These are phyloP conservation scores for Ridgeia piscesae DNA, from an alignment of 1,140 invertebrate genomes.

Conservation along the genomic window DNA sequence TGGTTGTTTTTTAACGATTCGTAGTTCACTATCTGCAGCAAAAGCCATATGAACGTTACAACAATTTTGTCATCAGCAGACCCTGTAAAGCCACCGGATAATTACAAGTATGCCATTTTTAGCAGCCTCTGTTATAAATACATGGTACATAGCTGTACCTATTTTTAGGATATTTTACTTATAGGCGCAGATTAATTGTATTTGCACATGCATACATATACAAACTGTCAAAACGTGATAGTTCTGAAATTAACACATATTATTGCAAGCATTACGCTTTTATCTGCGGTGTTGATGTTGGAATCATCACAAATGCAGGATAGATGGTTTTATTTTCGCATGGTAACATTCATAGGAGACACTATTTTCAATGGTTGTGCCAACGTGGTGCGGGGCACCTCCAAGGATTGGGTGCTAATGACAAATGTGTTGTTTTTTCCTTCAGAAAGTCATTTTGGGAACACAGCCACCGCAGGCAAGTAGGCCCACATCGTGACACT, in stretches of 20 bases:
- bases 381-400: no score
- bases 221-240: not conserved
- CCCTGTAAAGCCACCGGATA: no score
- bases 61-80: no score
- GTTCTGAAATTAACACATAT: not conserved
- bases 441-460: slow-evolving; percentile 12
- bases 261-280: not conserved
- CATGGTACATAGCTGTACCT: not conserved
- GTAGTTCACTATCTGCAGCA: no score
- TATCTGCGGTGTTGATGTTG: not conserved
- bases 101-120: not conserved
- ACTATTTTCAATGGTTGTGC: no score
- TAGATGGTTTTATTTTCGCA: no score
- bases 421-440: not conserved
- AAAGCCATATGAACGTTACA: no score
- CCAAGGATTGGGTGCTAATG: not conserved
- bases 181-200: not conserved
- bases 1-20: not conserved
- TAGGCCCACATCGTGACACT: not conserved
- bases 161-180: not conserved
- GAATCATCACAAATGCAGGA: no score
- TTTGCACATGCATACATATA: not conserved
- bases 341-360: no score
- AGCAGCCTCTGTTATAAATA: not conserved
- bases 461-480: slow-evolving; percentile 10